Percentiles rank a stretch among this genome's conserved stretches.
These are phyloP conservation scores for Daubentonia madagascariensis DNA, from an alignment of 2,113 vertebrate species.

Conservation along the genomic window DNA sequence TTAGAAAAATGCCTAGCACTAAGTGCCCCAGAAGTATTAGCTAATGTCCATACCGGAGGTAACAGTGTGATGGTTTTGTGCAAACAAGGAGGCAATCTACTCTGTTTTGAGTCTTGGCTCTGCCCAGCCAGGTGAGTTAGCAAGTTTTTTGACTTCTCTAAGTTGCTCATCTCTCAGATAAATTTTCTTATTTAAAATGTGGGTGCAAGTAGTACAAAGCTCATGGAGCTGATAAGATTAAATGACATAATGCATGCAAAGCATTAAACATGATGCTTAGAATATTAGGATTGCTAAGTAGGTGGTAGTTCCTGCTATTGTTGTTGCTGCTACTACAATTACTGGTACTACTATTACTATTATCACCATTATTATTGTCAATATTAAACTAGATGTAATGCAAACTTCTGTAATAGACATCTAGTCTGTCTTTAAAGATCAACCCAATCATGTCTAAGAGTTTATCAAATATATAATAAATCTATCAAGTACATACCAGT, in stretches of 20 bases:
- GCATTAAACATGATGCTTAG: neutral
- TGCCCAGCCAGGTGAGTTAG: neutral
- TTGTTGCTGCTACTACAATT: neutral
- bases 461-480: neutral
- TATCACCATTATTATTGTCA: neutral
- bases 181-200: neutral
- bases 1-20: neutral
- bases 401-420: neutral
- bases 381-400: neutral
- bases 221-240: neutral
- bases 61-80: neutral
- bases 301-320: neutral
- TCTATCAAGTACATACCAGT: neutral
- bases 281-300: neutral
- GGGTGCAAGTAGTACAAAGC: neutral
- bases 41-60: neutral
- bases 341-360: neutral
- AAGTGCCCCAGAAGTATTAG: neutral
- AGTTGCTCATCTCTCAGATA: neutral
- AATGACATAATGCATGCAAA: neutral
- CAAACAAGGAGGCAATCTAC: neutral
- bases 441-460: neutral
- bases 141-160: constrained; percentile 5
- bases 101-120: neutral
- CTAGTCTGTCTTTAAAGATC: neutral